Evolutionary conservation across 2,888 invertebrate genomes (phyloP).

Genomic region (Hyles lineata): DNA sequence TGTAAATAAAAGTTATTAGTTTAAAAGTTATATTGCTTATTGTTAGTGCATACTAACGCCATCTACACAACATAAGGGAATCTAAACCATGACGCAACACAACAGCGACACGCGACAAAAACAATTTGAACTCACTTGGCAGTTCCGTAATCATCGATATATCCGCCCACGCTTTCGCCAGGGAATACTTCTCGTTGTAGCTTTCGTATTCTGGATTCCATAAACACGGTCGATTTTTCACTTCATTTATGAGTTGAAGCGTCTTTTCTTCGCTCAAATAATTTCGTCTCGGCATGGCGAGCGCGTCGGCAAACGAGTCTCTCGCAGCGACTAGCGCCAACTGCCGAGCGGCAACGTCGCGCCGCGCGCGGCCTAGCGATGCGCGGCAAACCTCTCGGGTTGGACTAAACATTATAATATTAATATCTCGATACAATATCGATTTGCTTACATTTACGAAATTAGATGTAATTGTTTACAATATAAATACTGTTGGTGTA

Average conservation of each 20-base stretch:
- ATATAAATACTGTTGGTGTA: too few species aligned
- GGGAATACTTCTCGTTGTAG: slow-evolving; percentile 52
- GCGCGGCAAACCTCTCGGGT: too few species aligned
- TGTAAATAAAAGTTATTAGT: too few species aligned
- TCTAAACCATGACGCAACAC: background rate
- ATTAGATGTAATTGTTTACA: too few species aligned
- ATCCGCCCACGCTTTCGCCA: slow-evolving; percentile 55
- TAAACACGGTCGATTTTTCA: slow-evolving; percentile 52
- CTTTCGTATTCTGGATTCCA: slow-evolving; percentile 55
- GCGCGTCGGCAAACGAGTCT: slow-evolving; percentile 28
- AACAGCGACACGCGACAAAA: background rate
- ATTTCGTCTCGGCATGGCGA: slow-evolving; percentile 39
- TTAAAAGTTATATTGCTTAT: background rate
- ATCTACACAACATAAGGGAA: background rate
- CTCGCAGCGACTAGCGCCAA: slow-evolving; percentile 44
- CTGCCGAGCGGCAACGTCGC: slow-evolving; percentile 34
- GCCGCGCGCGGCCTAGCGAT: slow-evolving; percentile 32
- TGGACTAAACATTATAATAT: too few species aligned
- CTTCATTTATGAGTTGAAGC: slow-evolving; percentile 50
- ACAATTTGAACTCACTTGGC: slow-evolving; percentile 52
- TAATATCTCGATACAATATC: too few species aligned
- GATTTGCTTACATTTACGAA: too few species aligned
- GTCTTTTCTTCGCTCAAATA: slow-evolving; percentile 38
- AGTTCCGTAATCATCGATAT: slow-evolving; percentile 49
- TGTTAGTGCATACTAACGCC: slow-evolving; percentile 6